These are phyloP conservation scores for Ficedula albicollis DNA, from an alignment of 2,797 vertebrate genomes.

Conservation along the genomic window DNA sequence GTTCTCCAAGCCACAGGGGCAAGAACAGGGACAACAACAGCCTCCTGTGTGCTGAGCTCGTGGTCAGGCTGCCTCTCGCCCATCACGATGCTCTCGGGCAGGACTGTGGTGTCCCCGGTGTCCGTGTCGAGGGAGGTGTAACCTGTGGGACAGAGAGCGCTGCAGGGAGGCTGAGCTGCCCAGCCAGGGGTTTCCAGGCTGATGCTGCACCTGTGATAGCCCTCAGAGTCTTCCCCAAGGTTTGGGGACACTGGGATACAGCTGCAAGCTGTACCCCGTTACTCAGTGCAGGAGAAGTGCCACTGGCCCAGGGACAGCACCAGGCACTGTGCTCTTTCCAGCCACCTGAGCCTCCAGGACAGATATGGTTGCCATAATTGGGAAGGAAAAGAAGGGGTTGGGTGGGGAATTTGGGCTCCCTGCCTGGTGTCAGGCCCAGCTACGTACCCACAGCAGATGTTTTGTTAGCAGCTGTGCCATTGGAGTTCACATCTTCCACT, in stretches of 20 bases:
- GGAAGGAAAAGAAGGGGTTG: background rate
- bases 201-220: background rate
- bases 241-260: background rate
- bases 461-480: background rate
- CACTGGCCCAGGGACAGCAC: background rate
- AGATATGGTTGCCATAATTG: rapidly evolving
- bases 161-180: background rate
- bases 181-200: background rate
- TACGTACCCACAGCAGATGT: background rate
- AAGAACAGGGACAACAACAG: background rate
- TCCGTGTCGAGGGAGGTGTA: background rate
- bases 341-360: background rate
- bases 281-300: background rate
- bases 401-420: background rate
- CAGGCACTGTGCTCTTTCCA: background rate
- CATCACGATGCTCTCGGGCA: background rate
- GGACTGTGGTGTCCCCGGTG: background rate
- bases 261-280: background rate
- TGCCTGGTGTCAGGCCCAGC: background rate
- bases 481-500: background rate
- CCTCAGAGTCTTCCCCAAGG: background rate
- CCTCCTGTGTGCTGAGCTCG: background rate
- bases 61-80: background rate
- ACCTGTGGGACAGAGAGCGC: background rate
- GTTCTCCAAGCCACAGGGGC: background rate